These are phyloP conservation scores for Lasioglossum calceatum DNA, from an alignment of 2,888 invertebrate genomes.

Conservation along the genomic window DNA sequence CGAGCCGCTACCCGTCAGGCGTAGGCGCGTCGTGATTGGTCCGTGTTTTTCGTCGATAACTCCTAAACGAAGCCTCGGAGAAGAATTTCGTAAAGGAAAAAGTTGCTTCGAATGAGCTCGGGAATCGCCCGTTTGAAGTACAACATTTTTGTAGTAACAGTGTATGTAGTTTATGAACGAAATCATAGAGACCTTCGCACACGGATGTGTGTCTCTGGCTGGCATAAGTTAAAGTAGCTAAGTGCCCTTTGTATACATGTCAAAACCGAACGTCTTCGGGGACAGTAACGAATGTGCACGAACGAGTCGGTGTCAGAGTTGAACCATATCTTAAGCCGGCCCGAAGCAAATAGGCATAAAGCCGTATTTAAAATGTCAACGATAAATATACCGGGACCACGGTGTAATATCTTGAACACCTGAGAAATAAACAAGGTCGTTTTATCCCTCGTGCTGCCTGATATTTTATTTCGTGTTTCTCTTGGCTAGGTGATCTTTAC, in stretches of 20 bases:
- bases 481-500: neutral
- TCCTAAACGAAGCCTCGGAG: neutral
- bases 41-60: neutral
- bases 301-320: slow-evolving; percentile 22
- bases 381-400: slow-evolving; percentile 5
- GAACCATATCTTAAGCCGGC: slow-evolving; percentile 22
- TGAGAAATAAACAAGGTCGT: neutral
- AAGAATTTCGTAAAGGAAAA: neutral
- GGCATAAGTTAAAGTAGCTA: slow-evolving; percentile 30
- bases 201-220: slow-evolving; percentile 14
- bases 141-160: neutral
- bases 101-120: neutral
- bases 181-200: neutral
- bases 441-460: neutral
- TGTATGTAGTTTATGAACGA: neutral
- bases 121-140: no score
- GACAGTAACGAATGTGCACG: slow-evolving; percentile 21
- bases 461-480: neutral
- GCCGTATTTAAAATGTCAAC: slow-evolving; percentile 11
- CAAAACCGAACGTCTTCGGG: slow-evolving; percentile 14
- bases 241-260: slow-evolving; percentile 12
- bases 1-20: no score
- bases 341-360: slow-evolving; percentile 24
- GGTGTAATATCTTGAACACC: slow-evolving; percentile 6
- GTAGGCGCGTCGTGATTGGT: no score